These are phyloP conservation scores for Tyrannus savana DNA, from an alignment of 2,113 vertebrate species.

Conservation along the genomic window DNA sequence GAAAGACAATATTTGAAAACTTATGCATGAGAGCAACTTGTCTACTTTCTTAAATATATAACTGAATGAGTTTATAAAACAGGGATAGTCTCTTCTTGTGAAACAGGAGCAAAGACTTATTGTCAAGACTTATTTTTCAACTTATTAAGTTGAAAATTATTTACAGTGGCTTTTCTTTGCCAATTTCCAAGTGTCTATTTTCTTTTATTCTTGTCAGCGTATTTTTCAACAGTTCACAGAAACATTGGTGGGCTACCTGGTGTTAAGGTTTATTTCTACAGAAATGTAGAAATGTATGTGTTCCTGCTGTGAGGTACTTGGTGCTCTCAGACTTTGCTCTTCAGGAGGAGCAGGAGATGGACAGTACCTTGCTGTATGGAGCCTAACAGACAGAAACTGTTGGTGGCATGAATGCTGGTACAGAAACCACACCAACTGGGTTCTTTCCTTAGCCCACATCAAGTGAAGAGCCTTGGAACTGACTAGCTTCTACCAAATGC, in stretches of 20 bases:
- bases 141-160: slow-evolving; percentile 7
- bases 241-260: background rate
- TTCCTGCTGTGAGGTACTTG: background rate
- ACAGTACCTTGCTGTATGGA: background rate
- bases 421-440: background rate
- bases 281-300: background rate
- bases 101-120: slow-evolving; percentile 23
- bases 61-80: slow-evolving; percentile 15
- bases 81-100: background rate
- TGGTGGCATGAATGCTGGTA: background rate
- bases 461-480: background rate
- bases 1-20: slow-evolving; percentile 2
- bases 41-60: slow-evolving; percentile 13
- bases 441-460: slow-evolving; percentile 1
- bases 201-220: slow-evolving; percentile 7
- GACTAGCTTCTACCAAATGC: background rate
- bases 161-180: slow-evolving; percentile 23
- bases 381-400: background rate
- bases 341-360: background rate
- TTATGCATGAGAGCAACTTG: background rate
- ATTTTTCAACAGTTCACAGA: slow-evolving; percentile 24
- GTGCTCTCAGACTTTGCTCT: background rate
- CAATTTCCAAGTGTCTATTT: background rate
- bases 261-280: background rate
- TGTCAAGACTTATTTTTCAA: background rate